These are phyloP conservation scores for Chlorops oryzae DNA, from an alignment of 1,140 invertebrate genomes.

Conservation along the genomic window DNA sequence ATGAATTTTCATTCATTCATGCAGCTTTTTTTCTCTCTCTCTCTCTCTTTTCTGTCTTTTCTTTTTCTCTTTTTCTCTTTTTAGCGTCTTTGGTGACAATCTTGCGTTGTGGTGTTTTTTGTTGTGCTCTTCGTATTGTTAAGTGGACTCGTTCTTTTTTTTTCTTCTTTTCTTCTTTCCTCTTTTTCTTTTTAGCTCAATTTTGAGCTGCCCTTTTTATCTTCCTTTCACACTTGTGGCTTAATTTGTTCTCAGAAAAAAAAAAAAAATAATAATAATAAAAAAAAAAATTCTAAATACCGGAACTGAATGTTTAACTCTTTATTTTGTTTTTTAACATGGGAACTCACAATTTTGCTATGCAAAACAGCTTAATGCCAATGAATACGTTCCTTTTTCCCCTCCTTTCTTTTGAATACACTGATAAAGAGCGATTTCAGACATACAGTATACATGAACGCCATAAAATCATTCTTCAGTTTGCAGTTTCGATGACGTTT, in stretches of 20 bases:
- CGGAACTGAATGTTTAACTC: conserved; percentile 45
- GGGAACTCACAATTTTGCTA: too few species aligned
- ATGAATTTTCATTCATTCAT: conserved; percentile 45
- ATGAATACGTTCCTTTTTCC: too few species aligned
- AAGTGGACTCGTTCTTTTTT: not conserved
- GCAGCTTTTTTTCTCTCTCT: conserved; percentile 16
- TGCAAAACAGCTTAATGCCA: too few species aligned
- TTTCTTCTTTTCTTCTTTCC: not conserved
- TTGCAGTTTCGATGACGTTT: too few species aligned
- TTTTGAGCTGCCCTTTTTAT: too few species aligned
- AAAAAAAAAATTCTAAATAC: conserved; percentile 43
- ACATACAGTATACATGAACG: too few species aligned
- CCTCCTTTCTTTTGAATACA: too few species aligned
- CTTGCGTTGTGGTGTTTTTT: conserved; percentile 10
- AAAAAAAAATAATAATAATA: too few species aligned
- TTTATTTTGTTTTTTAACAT: conserved; percentile 46
- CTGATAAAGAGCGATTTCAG: too few species aligned
- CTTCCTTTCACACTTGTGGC: too few species aligned
- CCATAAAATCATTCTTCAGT: too few species aligned
- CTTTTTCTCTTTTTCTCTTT: not conserved
- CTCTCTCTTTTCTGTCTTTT: conserved; percentile 1
- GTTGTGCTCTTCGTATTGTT: conserved; percentile 26
- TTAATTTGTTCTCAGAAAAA: too few species aligned
- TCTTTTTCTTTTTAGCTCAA: not conserved
- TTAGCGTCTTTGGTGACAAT: not conserved